Evolutionary conservation across 2,888 invertebrate species (phyloP), one percentile per base, ranked within the genome.

Genomic region (Crioceris asparagi): DNA sequence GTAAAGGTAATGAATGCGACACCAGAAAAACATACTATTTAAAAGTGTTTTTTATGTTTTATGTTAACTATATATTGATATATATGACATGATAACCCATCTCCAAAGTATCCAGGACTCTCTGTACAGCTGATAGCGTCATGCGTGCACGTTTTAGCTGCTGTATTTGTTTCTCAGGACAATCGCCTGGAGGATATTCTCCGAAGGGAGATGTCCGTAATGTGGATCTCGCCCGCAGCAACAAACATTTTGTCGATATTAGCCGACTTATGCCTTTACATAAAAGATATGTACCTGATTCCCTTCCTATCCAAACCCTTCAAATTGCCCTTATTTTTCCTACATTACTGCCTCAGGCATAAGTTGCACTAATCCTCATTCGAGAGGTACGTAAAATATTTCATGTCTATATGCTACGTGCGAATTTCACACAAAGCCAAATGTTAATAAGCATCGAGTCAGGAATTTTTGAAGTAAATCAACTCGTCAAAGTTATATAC

Each of bases 291-390:
- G 41, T 59, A 57, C 47, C 45, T 65, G 21, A 45, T 61, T 35
- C 64, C 65, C 3, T 51, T 60, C 38, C 49, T 62, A 11, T 54
- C 49, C 44, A 56, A 57, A 47, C 56, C 62, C 21, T 46, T 61
- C 41, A 56, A 54, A 46, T 51, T 59, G 40, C 61, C 64, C 12
- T 55, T 65, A 38, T 47, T 64, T 41, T 51, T 62, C 17, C 47
- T 64, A 40, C 59, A 62, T 45, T 63, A 61, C 50, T 58, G 61
- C 47, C 51, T 61, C 47, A 62, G 57, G 52, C 61, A 64, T 51
- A 64, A 62, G 50, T 52, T 64, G 44, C 60, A 61, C 51, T 60
- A 54, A 48, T 45, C 7, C 6, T 21, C 21, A 47, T 12, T 35
- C 49, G 17, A 49, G 49, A 59, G 52, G 51, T 49, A 50, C 48